Evolutionary conservation across 2,113 vertebrate species (phyloP).

Genomic region (Anhinga anhinga): DNA sequence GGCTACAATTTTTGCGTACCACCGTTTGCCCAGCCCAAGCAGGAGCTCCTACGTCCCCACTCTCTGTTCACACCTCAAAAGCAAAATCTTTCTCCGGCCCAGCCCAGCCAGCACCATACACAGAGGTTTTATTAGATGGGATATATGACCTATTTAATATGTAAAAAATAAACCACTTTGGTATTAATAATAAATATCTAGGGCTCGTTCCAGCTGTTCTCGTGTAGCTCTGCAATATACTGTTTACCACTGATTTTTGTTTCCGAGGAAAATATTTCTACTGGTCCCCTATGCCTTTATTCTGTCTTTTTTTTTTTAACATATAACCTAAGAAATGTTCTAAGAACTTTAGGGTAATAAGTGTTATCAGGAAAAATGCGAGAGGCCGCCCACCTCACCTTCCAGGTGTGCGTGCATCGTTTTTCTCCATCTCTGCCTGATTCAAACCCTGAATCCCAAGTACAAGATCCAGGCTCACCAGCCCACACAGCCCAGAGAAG

Average conservation of each 20-base stretch:
- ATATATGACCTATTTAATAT: conserved; percentile 60
- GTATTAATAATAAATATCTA: conserved; percentile 66
- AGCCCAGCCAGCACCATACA: neutral
- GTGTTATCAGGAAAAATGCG: accelerated
- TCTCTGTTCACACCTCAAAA: neutral
- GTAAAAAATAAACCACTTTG: conserved; percentile 48
- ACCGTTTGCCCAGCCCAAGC: neutral
- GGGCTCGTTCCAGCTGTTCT: conserved; percentile 13
- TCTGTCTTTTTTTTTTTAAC: neutral
- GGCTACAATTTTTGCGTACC: neutral
- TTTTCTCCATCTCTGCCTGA: neutral
- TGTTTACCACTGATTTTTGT: neutral
- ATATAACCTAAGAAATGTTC: neutral
- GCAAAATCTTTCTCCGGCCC: neutral
- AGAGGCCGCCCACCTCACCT: neutral
- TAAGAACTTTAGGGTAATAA: neutral
- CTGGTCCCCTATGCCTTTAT: neutral
- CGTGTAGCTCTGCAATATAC: neutral
- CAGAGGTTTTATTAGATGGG: conserved; percentile 10
- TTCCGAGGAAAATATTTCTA: neutral
- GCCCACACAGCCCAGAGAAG: neutral
- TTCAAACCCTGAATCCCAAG: neutral
- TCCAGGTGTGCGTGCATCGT: accelerated
- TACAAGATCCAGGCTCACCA: neutral
- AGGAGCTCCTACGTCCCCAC: neutral